Conservation (phyloP, 2,113 vertebrate genomes). For the Hystrix brachyura region DNA sequence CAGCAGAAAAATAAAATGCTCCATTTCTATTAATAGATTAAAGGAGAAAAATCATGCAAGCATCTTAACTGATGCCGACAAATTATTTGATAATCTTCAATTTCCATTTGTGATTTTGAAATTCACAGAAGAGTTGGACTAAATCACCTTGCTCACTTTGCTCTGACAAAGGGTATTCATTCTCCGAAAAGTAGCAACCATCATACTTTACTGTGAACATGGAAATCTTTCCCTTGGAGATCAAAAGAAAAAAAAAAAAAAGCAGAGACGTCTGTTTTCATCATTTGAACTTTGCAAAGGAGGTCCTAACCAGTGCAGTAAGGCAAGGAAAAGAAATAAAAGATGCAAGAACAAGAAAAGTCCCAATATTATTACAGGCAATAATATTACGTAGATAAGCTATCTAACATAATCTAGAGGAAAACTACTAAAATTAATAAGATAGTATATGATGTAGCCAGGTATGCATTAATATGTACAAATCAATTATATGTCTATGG, state of each 20-base stretch:
- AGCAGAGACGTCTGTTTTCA: background rate
- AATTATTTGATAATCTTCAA: constrained; percentile 29
- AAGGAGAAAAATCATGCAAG: background rate
- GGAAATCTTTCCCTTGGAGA: background rate
- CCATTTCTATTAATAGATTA: background rate
- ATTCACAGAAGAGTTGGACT: background rate
- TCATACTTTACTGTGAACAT: background rate
- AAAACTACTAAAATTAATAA: constrained; percentile 25
- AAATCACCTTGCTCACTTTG: background rate
- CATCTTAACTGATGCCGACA: constrained; percentile 29
- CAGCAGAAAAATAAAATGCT: background rate
- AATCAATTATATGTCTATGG: background rate
- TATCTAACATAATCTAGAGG: background rate
- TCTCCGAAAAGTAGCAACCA: background rate
- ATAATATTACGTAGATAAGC: background rate
- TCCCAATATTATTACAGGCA: background rate
- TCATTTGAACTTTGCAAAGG: background rate
- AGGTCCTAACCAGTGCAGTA: background rate
- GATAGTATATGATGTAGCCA: background rate
- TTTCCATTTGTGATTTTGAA: constrained; percentile 14
- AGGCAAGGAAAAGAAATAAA: background rate
- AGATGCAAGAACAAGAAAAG: background rate
- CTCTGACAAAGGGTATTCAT: background rate
- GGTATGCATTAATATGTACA: background rate
- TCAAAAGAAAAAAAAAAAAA: background rate